Evolutionary conservation across 2,797 vertebrate species (phyloP), one percentile per base, ranked within the genome.

Genomic region (Ispidina lecontei): DNA sequence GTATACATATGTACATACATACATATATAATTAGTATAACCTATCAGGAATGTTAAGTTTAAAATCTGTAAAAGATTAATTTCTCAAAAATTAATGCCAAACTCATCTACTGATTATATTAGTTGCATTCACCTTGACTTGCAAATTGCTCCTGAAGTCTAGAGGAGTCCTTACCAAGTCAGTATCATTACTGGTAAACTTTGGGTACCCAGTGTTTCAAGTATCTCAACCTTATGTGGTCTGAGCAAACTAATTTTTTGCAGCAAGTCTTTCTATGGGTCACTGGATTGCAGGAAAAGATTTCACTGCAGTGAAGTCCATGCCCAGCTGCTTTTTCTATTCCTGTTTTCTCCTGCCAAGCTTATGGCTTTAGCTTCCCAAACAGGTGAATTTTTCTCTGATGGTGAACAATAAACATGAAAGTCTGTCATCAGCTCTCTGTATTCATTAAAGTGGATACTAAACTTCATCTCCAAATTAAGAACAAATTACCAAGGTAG

Each of bases 301-400:
- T 74, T 64, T 84, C n/a, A n/a, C 47, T 69, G 19, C 12, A 64
- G 10, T 21, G n/a, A 86, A 60, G 39, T 82, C 79, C 33, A 54
- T 41, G 28, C 12, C 37, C 31, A 69, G 12, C 25, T 91, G 46
- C 16, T 73, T 69, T 79, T 64, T 75, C 46, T 89, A 21, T 56
- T 43, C 15, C 16, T 10, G 37, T 65, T 86, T 89, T 81, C 20
- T 67, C 41, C 62, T 63, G 54, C 31, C 9, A 33, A 73, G 35
- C 62, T 73, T 29, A 31, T 7, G 25, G 37, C 31, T 94, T 94
- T 89, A 78, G 12, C 58, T 86, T 91, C 64, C 39, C 60, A 68
- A 59, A 80, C 67, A 79, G 68, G 18, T 20, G n/a, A 68, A 20
- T 8, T 90, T 59, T 74, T 59, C 51, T 72, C 55, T 70, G 51